Evolutionary conservation across 2,888 invertebrate species (phyloP).

Genomic region (Aromia moschata): DNA sequence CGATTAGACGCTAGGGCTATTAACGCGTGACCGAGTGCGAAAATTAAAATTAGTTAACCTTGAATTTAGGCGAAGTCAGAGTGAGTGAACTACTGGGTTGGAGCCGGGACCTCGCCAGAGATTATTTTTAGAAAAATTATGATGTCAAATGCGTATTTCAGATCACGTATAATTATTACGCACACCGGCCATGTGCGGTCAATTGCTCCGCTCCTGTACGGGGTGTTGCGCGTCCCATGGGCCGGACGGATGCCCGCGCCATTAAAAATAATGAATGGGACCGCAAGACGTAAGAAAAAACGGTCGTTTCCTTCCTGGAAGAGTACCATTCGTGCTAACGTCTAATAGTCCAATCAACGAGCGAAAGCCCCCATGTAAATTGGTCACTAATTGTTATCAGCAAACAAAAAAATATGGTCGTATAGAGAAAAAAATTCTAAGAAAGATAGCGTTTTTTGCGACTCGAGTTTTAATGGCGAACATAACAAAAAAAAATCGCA

Average conservation of each 20-base stretch:
- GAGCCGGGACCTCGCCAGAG: slow-evolving; percentile 18
- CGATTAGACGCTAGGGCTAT: slow-evolving; percentile 1
- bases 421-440: too few relatives aligned
- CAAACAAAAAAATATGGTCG: too few relatives aligned
- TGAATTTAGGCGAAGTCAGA: slow-evolving; percentile 12
- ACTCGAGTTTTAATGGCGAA: too few relatives aligned
- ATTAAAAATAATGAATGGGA: slow-evolving; percentile 14
- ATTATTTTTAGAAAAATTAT: slow-evolving; percentile 25
- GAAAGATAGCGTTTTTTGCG: too few relatives aligned
- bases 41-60: slow-evolving; percentile 19
- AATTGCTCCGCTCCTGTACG: slow-evolving; percentile 8
- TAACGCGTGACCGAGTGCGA: background rate
- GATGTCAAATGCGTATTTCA: slow-evolving; percentile 26
- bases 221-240: slow-evolving; percentile 5
- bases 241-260: slow-evolving; percentile 4
- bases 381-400: too few relatives aligned
- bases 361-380: too few relatives aligned
- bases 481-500: too few relatives aligned
- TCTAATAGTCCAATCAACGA: too few relatives aligned
- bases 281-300: background rate
- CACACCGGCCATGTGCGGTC: slow-evolving; percentile 24
- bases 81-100: slow-evolving; percentile 19
- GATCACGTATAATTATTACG: slow-evolving; percentile 19
- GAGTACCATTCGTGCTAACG: background rate
- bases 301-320: slow-evolving; percentile 1